These are phyloP conservation scores for Listronotus bonariensis DNA, from an alignment of 1,140 invertebrate species.

Conservation along the genomic window DNA sequence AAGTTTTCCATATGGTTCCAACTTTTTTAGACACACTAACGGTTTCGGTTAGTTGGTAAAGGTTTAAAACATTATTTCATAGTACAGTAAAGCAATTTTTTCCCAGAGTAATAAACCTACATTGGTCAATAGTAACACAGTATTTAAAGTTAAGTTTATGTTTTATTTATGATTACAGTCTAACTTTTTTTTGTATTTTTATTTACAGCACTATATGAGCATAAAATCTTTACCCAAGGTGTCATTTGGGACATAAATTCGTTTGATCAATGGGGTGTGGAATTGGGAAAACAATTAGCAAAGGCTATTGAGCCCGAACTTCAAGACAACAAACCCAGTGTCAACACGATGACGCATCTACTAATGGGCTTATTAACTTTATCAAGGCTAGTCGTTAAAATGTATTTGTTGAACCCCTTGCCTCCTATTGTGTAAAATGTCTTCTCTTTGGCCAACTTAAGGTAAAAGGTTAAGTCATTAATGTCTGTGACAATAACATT, in stretches of 20 bases:
- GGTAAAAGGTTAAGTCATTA: neutral
- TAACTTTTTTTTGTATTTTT: constrained; percentile 53
- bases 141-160: too few relatives aligned
- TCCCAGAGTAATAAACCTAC: too few relatives aligned
- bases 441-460: neutral
- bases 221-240: constrained; percentile 98
- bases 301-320: constrained; percentile 97
- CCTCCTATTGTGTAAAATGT: neutral
- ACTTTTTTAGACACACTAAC: too few relatives aligned
- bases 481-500: neutral
- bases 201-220: constrained; percentile 88
- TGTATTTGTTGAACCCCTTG: neutral
- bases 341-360: constrained; percentile 86
- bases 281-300: constrained; percentile 97
- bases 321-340: constrained; percentile 62
- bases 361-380: constrained; percentile 95
- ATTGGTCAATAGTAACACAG: too few relatives aligned
- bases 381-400: constrained; percentile 68
- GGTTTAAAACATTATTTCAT: too few relatives aligned
- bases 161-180: neutral
- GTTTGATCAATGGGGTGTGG: constrained; percentile 99
- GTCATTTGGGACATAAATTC: constrained; percentile 99
- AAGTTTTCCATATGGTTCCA: too few relatives aligned
- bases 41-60: too few relatives aligned
- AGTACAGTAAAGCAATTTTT: too few relatives aligned